phyloP scores from a whole-genome alignment of 2,797 vertebrate genomes.

The Garrulus glandarius region DNA sequence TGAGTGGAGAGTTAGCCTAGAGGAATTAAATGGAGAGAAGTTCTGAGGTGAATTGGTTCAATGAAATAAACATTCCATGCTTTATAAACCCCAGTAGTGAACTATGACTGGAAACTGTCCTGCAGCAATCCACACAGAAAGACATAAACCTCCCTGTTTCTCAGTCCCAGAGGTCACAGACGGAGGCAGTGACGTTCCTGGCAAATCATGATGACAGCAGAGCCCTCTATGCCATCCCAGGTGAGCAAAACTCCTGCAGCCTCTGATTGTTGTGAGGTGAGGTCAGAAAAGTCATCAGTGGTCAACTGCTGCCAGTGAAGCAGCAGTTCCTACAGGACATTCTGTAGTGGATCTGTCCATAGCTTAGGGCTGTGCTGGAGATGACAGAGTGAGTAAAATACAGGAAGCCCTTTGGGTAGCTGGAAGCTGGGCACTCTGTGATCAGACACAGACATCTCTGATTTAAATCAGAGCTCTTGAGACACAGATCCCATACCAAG shows the following conservation, averaged over 20 bases:
- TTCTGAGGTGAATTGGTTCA: not conserved
- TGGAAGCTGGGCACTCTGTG: not conserved
- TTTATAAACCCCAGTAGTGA: not conserved
- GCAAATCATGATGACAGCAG: conserved; percentile 98
- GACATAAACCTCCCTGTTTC: not conserved
- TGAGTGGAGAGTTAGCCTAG: not conserved
- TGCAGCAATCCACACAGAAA: not conserved
- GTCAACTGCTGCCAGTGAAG: not conserved
- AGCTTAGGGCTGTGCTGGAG: not conserved
- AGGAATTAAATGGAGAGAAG: not conserved
- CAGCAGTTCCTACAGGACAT: rapidly evolving
- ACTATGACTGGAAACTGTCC: not conserved
- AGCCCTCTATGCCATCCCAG: conserved; percentile 97
- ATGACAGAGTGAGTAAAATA: rapidly evolving
- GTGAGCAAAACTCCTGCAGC: conserved; percentile 65
- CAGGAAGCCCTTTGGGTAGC: rapidly evolving
- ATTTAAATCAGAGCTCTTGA: not conserved
- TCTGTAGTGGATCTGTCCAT: not conserved
- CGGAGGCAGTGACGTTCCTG: conserved; percentile 96
- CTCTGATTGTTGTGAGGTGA: not conserved
- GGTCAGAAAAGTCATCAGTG: not conserved
- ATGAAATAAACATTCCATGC: rapidly evolving
- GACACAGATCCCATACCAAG: rapidly evolving
- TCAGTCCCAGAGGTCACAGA: conserved; percentile 97
- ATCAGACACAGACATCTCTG: no score